A percentile compares a stretch with the other conserved stretches of the same genome.
Conservation (phyloP, 2,113 vertebrate genomes). For the Phrynosoma blainvillii region DNA sequence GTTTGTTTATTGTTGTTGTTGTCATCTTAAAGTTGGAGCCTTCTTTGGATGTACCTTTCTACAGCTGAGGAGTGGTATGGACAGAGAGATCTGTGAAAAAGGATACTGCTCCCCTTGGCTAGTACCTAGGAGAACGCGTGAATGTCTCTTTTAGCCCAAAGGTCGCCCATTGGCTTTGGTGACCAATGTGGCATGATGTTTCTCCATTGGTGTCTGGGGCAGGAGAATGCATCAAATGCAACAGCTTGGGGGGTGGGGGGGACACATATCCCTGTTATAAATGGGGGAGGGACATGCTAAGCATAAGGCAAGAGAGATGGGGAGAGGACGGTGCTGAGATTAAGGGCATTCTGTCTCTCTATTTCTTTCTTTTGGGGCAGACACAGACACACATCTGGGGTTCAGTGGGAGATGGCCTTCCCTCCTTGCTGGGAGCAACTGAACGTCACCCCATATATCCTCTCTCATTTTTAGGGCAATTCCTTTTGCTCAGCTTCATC, state of each 20-base stretch:
- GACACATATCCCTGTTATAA: slow-evolving; percentile 42
- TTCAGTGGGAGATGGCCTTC: background rate
- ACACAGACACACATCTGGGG: background rate
- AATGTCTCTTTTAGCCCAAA: background rate
- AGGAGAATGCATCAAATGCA: background rate
- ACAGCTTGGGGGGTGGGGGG: slow-evolving; percentile 27
- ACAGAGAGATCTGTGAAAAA: background rate
- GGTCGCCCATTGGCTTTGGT: fast-evolving
- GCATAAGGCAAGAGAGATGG: background rate
- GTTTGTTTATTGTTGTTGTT: background rate
- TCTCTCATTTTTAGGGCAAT: background rate
- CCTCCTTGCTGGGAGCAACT: background rate
- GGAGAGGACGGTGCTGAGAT: background rate
- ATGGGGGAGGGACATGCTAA: slow-evolving; percentile 44
- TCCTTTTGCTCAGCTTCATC: background rate
- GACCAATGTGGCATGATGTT: background rate
- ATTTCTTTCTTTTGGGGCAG: background rate
- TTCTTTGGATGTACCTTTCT: slow-evolving; percentile 6
- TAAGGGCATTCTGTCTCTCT: background rate
- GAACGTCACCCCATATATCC: too few relatives aligned
- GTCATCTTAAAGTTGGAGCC: background rate
- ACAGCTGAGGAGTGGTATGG: too few relatives aligned
- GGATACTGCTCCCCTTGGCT: fast-evolving
- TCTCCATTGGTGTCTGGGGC: slow-evolving; percentile 4
- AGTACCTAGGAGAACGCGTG: fast-evolving